A percentile compares a stretch with the other conserved stretches of the same genome.
Evolutionary conservation across 2,888 invertebrate genomes (phyloP).

Genomic region (Tethea ocularis): DNA sequence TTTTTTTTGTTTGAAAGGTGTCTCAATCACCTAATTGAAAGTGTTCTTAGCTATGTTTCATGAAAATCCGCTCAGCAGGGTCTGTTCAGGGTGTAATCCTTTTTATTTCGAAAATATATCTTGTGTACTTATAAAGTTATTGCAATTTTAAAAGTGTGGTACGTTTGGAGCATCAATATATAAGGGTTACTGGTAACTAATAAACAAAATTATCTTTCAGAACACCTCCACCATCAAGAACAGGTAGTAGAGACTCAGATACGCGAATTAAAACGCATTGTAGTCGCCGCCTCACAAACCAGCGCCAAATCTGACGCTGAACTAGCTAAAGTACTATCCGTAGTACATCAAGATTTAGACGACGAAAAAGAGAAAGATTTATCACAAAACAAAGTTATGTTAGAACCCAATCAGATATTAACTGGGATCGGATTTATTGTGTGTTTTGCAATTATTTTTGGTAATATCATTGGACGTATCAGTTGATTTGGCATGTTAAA

Average conservation of each 20-base stretch:
- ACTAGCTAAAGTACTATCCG: slow-evolving; percentile 64
- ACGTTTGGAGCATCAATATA: no score
- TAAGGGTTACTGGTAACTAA: not conserved
- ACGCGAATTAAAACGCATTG: slow-evolving; percentile 62
- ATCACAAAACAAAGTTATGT: slow-evolving; percentile 35
- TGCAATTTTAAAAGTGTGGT: no score
- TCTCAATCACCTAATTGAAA: no score
- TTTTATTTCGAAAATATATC: no score
- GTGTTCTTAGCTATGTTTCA: no score
- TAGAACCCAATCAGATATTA: slow-evolving; percentile 65
- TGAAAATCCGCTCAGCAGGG: no score
- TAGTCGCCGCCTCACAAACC: slow-evolving; percentile 61
- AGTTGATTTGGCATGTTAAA: slow-evolving; percentile 53
- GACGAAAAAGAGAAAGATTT: slow-evolving; percentile 53
- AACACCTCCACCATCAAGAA: slow-evolving; percentile 70
- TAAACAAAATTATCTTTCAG: slow-evolving; percentile 46
- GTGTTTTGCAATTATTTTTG: slow-evolving; percentile 65
- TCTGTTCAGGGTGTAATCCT: no score
- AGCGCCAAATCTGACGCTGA: slow-evolving; percentile 73
- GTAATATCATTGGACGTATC: slow-evolving; percentile 64
- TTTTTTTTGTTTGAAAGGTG: no score
- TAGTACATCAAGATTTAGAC: slow-evolving; percentile 71
- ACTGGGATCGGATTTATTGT: slow-evolving; percentile 65
- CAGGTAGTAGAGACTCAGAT: slow-evolving; percentile 62
- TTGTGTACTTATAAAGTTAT: no score